These are phyloP conservation scores for Brachyrhaphis roseni DNA, from an alignment of 2,797 vertebrate genomes.

Conservation along the genomic window DNA sequence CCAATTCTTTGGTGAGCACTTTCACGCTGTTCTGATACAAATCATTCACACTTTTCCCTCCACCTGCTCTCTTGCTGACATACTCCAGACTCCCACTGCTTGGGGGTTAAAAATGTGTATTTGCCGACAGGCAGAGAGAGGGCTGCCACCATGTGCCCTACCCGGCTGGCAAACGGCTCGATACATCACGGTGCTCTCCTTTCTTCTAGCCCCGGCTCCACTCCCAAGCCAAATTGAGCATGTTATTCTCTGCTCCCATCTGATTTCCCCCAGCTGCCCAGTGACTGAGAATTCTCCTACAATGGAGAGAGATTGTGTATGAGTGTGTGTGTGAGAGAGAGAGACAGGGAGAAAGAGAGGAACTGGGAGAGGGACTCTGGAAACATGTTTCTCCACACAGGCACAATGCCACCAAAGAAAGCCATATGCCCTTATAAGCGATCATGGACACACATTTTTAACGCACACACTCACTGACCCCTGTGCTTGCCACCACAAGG, in stretches of 20 bases:
- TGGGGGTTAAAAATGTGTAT: slow-evolving; percentile 92
- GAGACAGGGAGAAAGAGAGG: slow-evolving; percentile 70
- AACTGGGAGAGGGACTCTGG: slow-evolving; percentile 46
- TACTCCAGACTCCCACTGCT: slow-evolving; percentile 81
- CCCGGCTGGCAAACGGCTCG: slow-evolving; percentile 85
- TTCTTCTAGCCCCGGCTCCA: slow-evolving; percentile 74
- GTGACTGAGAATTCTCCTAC: slow-evolving; percentile 85
- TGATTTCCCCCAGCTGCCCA: slow-evolving; percentile 85
- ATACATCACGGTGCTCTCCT: slow-evolving; percentile 83
- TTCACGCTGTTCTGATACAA: slow-evolving; percentile 19
- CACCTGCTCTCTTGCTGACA: slow-evolving; percentile 27
- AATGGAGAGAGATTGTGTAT: slow-evolving; percentile 72
- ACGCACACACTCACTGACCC: slow-evolving; percentile 79
- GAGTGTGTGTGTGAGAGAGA: slow-evolving; percentile 39
- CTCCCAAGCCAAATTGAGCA: slow-evolving; percentile 89
- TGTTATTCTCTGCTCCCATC: slow-evolving; percentile 93
- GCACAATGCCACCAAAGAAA: slow-evolving; percentile 56
- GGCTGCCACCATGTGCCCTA: slow-evolving; percentile 79
- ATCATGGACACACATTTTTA: slow-evolving; percentile 40
- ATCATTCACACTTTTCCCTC: slow-evolving; percentile 31
- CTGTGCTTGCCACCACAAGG: slow-evolving; percentile 84
- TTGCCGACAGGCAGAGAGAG: slow-evolving; percentile 88
- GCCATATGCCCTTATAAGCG: slow-evolving; percentile 54
- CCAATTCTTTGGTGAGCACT: background rate
- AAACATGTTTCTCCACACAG: slow-evolving; percentile 52